These are phyloP conservation scores for Hippoglossus stenolepis DNA, from an alignment of 2,113 vertebrate genomes.

Conservation along the genomic window DNA sequence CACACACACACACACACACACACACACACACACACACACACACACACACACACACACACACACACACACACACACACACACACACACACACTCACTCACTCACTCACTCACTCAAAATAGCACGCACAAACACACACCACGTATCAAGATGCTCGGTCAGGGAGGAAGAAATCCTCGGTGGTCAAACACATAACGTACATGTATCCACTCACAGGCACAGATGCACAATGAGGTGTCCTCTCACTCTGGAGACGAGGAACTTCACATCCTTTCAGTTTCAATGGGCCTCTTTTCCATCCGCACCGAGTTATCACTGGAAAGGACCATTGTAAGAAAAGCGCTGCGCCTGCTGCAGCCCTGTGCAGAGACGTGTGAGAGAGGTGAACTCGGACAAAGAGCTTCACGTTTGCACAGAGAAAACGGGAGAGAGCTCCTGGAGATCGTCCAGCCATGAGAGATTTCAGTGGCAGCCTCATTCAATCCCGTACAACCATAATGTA, in stretches of 20 bases:
- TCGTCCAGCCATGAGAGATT: slow-evolving; percentile 14
- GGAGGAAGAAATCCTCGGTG: slow-evolving; percentile 20
- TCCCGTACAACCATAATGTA: slow-evolving; percentile 6
- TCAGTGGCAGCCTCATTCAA: slow-evolving; percentile 24
- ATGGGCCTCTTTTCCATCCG: slow-evolving; percentile 29
- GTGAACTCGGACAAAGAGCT: slow-evolving; percentile 40
- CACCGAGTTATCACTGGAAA: slow-evolving; percentile 38
- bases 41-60: slow-evolving; percentile 21
- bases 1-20: slow-evolving; percentile 1
- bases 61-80: background rate
- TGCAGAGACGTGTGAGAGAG: slow-evolving; percentile 33
- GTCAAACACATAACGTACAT: slow-evolving; percentile 33
- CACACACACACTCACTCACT: slow-evolving; percentile 14
- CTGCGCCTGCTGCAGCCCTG: slow-evolving; percentile 10
- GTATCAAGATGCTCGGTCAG: background rate
- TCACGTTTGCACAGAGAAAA: slow-evolving; percentile 40
- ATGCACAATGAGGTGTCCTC: slow-evolving; percentile 34
- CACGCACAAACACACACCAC: slow-evolving; percentile 6
- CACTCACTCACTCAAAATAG: slow-evolving; percentile 1
- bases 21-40: no score
- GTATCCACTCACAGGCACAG: background rate
- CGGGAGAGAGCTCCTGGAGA: slow-evolving; percentile 32
- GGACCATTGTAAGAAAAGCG: slow-evolving; percentile 43
- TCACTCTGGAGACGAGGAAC: slow-evolving; percentile 46
- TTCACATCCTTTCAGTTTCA: slow-evolving; percentile 39